phyloP scores from a whole-genome alignment of 2,888 invertebrate genomes.

The Stenodera caucasica region DNA sequence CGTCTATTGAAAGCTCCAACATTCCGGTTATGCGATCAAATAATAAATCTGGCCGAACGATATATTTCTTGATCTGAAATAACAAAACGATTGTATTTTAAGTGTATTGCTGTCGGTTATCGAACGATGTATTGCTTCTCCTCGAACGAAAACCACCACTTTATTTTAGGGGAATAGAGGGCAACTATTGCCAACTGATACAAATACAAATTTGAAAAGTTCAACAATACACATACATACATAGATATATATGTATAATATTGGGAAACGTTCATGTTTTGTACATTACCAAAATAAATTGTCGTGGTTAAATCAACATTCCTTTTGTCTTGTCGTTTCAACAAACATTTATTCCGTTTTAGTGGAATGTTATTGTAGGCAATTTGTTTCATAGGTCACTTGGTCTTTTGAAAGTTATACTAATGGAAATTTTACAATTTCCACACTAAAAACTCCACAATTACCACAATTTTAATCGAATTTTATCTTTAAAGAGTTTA shows the following conservation, averaged over 20 bases:
- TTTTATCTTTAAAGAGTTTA: no score
- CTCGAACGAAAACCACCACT: conserved; percentile 11
- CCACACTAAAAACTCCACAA: no score
- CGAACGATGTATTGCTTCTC: conserved; percentile 27
- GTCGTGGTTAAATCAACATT: conserved; percentile 50
- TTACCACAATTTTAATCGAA: no score
- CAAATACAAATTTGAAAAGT: conserved; percentile 2
- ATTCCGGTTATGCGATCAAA: conserved; percentile 20
- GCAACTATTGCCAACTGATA: conserved; percentile 16
- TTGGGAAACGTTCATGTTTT: no score
- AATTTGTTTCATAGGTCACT: conserved; percentile 50
- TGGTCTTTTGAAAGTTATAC: conserved; percentile 8
- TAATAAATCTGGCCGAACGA: conserved; percentile 26
- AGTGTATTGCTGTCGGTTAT: conserved; percentile 25
- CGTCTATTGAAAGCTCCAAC: conserved; percentile 19
- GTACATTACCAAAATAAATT: conserved; percentile 51
- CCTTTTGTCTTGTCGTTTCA: conserved; percentile 47
- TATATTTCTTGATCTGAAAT: conserved; percentile 28
- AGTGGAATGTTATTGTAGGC: conserved; percentile 48
- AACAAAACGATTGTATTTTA: conserved; percentile 31
- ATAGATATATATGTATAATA: background rate
- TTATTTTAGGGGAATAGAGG: background rate
- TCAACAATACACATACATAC: conserved; percentile 8
- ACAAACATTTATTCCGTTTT: conserved; percentile 48
- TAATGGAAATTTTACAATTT: background rate